phyloP scores from a whole-genome alignment of 2,888 invertebrate species.

The Clitarchus hookeri region DNA sequence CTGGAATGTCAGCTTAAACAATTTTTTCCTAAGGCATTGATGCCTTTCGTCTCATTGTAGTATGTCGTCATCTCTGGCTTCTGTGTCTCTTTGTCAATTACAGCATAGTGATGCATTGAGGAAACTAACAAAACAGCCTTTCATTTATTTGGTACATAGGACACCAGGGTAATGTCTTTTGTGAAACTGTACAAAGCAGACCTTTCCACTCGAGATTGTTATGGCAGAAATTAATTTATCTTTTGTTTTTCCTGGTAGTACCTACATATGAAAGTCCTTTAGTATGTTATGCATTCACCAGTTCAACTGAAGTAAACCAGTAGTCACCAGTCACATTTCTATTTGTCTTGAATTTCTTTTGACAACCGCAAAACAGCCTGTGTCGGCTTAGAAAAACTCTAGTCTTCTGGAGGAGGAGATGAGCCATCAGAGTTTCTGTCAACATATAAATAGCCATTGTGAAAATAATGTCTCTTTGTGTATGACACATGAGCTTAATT shows the following conservation, averaged over 20 bases:
- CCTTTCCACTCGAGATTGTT: slow-evolving; percentile 39
- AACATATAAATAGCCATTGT: neutral
- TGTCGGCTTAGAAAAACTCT: neutral
- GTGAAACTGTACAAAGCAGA: slow-evolving; percentile 44
- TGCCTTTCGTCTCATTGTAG: slow-evolving; percentile 46
- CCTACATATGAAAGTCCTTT: neutral
- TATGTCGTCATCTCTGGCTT: slow-evolving; percentile 46
- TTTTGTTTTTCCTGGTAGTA: slow-evolving; percentile 27
- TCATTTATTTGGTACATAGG: slow-evolving; percentile 42
- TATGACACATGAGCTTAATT: neutral
- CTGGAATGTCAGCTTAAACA: neutral
- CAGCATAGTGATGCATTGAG: slow-evolving; percentile 23
- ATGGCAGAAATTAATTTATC: slow-evolving; percentile 45
- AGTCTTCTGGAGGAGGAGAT: neutral
- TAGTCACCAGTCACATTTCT: neutral
- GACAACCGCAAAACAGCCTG: neutral
- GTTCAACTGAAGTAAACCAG: neutral
- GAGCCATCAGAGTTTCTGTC: neutral
- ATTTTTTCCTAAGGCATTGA: slow-evolving; percentile 45
- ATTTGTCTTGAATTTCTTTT: neutral
- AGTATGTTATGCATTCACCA: neutral
- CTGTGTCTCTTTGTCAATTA: slow-evolving; percentile 31
- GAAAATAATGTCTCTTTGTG: neutral
- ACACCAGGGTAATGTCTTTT: slow-evolving; percentile 42
- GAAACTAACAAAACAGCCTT: slow-evolving; percentile 44